Percentiles rank a stretch among this genome's conserved stretches.
phyloP scores from a whole-genome alignment of 2,797 vertebrate genomes.

The Nyctibius grandis region DNA sequence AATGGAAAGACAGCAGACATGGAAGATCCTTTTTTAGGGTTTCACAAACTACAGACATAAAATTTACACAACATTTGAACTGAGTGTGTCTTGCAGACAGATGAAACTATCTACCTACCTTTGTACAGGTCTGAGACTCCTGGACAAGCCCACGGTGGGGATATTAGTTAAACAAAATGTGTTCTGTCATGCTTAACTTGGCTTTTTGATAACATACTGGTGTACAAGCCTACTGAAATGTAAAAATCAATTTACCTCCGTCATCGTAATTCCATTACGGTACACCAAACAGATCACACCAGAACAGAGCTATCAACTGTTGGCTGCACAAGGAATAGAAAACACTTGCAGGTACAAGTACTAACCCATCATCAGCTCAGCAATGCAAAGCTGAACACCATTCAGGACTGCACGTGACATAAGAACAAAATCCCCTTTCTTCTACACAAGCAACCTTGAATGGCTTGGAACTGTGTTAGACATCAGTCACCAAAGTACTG shows the following conservation, averaged over 20 bases:
- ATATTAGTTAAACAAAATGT: background rate
- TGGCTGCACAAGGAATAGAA: background rate
- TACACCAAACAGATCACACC: background rate
- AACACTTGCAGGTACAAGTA: background rate
- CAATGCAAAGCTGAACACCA: background rate
- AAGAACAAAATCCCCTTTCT: background rate
- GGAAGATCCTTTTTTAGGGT: background rate
- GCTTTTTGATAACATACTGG: background rate
- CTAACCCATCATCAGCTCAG: background rate
- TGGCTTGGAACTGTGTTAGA: background rate
- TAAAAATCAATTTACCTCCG: background rate
- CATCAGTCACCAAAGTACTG: background rate
- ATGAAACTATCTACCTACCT: background rate
- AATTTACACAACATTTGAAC: accelerated
- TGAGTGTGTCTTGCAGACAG: accelerated
- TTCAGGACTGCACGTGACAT: background rate
- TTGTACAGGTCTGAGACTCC: background rate
- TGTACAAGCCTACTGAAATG: background rate
- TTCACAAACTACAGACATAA: background rate
- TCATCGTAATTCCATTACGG: background rate
- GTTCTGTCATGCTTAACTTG: background rate
- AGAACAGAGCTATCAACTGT: background rate
- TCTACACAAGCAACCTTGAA: background rate
- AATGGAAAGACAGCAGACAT: background rate
- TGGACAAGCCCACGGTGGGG: background rate